Conservation (phyloP, 2,113 vertebrate species). For the Alectura lathami region DNA sequence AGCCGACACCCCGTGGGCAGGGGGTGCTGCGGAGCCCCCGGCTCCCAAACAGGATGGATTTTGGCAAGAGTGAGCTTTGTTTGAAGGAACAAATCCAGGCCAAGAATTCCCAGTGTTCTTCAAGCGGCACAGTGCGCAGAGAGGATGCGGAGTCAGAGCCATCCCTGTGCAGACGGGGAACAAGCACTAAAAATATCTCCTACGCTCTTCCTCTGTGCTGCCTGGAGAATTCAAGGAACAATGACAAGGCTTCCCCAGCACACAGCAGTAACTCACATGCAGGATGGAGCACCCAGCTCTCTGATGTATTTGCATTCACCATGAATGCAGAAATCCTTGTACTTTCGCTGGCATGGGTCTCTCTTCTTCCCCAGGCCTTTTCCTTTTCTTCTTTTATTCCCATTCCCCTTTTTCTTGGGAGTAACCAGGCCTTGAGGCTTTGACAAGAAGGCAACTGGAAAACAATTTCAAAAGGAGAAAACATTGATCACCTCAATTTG, state of each 20-base stretch:
- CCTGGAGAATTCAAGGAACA: slow-evolving; percentile 65
- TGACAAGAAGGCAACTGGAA: slow-evolving; percentile 86
- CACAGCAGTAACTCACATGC: slow-evolving; percentile 84
- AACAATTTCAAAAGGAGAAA: not conserved
- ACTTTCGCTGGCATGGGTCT: slow-evolving; percentile 91
- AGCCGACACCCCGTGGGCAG: not conserved
- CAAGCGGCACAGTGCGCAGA: not conserved
- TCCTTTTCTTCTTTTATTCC: slow-evolving; percentile 82
- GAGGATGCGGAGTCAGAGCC: not conserved
- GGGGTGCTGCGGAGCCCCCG: rapidly evolving
- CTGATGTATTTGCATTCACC: slow-evolving; percentile 90
- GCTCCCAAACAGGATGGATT: not conserved
- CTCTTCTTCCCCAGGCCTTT: slow-evolving; percentile 92
- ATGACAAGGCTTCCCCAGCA: not conserved
- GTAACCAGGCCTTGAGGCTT: slow-evolving; percentile 84
- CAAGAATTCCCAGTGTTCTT: not conserved
- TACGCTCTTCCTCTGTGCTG: slow-evolving; percentile 51
- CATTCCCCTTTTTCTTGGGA: slow-evolving; percentile 76
- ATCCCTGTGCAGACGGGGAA: rapidly evolving
- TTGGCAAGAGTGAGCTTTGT: not conserved
- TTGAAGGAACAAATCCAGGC: not conserved
- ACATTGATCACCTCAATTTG: not conserved
- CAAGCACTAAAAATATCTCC: slow-evolving; percentile 73
- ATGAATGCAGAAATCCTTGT: slow-evolving; percentile 94
- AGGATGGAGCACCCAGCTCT: slow-evolving; percentile 81